phyloP scores from a whole-genome alignment of 2,113 vertebrate genomes.

The Anguilla rostrata region DNA sequence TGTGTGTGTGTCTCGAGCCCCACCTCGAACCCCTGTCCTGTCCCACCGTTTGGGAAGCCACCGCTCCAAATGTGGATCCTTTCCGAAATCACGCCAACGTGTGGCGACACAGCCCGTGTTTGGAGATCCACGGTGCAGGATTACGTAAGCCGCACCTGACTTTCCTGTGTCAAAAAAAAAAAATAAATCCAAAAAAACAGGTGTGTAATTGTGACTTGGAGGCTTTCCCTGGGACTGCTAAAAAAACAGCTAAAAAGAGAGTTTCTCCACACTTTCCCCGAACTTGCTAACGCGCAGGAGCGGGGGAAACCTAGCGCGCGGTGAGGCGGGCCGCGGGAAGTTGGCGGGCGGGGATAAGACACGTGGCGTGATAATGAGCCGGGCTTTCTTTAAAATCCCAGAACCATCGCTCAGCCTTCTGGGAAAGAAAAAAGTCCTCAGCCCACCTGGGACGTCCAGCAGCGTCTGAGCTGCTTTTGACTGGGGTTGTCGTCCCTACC shows the following conservation, averaged over 20 bases:
- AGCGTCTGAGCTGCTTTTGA: not conserved
- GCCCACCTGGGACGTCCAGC: not conserved
- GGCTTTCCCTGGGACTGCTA: not conserved
- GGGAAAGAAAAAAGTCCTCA: too few species aligned
- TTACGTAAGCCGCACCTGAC: not conserved
- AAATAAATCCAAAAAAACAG: not conserved
- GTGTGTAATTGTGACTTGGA: not conserved
- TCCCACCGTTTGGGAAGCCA: too few species aligned
- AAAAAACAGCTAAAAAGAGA: not conserved
- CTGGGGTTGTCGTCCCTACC: too few species aligned
- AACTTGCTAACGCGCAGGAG: slow-evolving; percentile 41
- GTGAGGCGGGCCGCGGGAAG: not conserved
- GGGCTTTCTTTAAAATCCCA: not conserved
- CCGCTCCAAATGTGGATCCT: not conserved
- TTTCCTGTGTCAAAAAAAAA: not conserved
- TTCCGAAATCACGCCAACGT: not conserved
- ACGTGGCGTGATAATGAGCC: not conserved
- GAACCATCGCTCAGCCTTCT: not conserved
- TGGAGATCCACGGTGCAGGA: not conserved
- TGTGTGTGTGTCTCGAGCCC: too few species aligned
- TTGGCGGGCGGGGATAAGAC: not conserved
- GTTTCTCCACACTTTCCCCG: not conserved
- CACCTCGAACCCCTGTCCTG: too few species aligned
- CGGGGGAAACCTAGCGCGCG: not conserved
- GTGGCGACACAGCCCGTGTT: not conserved